Conservation (phyloP, 2,113 vertebrate species). For the Tenrec ecaudatus region DNA sequence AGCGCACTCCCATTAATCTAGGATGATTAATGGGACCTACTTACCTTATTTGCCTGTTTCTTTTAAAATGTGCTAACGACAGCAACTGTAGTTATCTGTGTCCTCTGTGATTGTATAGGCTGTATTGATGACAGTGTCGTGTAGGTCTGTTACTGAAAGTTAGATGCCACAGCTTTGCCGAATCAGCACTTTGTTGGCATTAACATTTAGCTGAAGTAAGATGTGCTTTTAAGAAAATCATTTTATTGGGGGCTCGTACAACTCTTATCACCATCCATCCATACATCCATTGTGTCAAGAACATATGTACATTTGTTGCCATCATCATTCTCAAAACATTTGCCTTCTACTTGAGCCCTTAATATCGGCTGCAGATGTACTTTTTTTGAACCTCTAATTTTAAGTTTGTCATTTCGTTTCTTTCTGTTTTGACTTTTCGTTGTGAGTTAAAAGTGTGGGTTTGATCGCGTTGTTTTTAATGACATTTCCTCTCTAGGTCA, state of each 20-base stretch:
- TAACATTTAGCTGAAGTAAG: conserved; percentile 44
- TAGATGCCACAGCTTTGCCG: conserved; percentile 36
- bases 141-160: neutral
- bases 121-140: neutral
- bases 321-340: too few species aligned
- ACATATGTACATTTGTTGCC: too few species aligned
- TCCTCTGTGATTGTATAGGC: conserved; percentile 11
- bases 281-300: too few species aligned
- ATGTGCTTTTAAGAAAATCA: conserved; percentile 6
- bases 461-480: neutral
- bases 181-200: neutral
- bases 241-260: too few species aligned
- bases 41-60: neutral
- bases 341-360: too few species aligned
- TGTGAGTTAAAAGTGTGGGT: too few species aligned
- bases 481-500: neutral
- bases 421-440: too few species aligned
- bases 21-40: neutral
- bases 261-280: too few species aligned
- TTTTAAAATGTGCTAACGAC: neutral
- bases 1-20: neutral
- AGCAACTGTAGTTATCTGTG: neutral
- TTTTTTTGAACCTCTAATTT: too few species aligned
- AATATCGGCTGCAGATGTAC: too few species aligned
- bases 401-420: too few species aligned